Evolutionary conservation across 37 sponge, comb jelly and placozoan species (phyloP).

Genomic region (Lycopodina hypogea): DNA sequence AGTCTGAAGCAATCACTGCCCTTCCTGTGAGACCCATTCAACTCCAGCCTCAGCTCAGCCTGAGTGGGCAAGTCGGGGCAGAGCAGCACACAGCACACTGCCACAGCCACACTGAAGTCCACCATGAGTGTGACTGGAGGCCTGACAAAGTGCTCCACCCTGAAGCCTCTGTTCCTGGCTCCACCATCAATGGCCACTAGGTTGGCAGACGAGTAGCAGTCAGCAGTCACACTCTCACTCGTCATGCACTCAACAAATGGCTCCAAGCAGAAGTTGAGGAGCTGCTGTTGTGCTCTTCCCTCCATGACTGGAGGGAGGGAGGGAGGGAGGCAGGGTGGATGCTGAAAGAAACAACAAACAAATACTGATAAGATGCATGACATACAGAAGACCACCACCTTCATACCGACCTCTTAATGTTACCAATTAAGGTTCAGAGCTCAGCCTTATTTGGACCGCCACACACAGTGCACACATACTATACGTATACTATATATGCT

Average conservation of each 20-base stretch:
- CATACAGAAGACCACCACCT: too few relatives aligned
- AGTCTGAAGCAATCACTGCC: neutral
- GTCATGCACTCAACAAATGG: slow-evolving; percentile 8
- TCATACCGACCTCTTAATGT: too few relatives aligned
- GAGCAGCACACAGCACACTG: slow-evolving; percentile 24
- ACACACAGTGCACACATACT: too few relatives aligned
- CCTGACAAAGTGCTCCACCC: slow-evolving; percentile 64
- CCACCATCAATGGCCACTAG: neutral
- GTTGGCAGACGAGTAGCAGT: slow-evolving; percentile 51
- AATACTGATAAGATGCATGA: too few relatives aligned
- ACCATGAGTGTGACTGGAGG: slow-evolving; percentile 63
- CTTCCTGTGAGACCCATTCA: slow-evolving; percentile 10
- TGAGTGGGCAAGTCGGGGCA: slow-evolving; percentile 4
- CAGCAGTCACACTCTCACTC: slow-evolving; percentile 44
- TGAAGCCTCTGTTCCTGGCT: slow-evolving; percentile 47
- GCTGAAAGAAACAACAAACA: too few relatives aligned
- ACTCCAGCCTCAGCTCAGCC: slow-evolving; percentile 21
- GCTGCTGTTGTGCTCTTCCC: neutral
- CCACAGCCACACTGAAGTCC: slow-evolving; percentile 29
- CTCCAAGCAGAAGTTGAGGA: slow-evolving; percentile 34
- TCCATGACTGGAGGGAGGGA: neutral
- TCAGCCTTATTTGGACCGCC: too few relatives aligned
- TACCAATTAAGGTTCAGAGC: too few relatives aligned
- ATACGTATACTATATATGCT: too few relatives aligned
- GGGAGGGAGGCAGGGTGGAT: neutral